Conservation (phyloP, 1,140 invertebrate species). For the Oryctes rhinoceros region DNA sequence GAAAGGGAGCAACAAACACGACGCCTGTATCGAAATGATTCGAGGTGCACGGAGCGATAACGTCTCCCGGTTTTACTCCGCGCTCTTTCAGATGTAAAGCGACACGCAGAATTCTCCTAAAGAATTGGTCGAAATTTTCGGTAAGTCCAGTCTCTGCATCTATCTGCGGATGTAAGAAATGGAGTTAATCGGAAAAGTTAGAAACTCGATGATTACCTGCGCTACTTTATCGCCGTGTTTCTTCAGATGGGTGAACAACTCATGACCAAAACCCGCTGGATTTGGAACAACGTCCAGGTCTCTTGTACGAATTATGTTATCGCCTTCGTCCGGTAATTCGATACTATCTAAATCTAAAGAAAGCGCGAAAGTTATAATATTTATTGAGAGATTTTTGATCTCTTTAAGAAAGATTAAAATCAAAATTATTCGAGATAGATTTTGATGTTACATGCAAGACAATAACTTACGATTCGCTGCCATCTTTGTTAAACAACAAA, state of each 20-base stretch:
- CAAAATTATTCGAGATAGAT: too few relatives aligned
- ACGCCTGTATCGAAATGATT: constrained; percentile 44
- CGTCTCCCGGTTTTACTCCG: constrained; percentile 54
- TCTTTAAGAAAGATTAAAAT: background rate
- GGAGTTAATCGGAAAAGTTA: background rate
- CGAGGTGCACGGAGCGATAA: constrained; percentile 55
- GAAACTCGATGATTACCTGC: background rate
- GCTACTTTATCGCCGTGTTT: background rate
- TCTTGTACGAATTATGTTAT: constrained; percentile 10
- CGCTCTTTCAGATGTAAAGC: constrained; percentile 54
- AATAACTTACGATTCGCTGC: too few relatives aligned
- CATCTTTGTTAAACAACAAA: too few relatives aligned
- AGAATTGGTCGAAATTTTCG: constrained; percentile 56
- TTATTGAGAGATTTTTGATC: background rate
- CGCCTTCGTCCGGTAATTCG: constrained; percentile 7
- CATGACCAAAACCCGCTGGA: background rate
- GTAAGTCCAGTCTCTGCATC: constrained; percentile 56
- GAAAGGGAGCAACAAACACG: too few relatives aligned
- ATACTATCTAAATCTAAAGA: background rate
- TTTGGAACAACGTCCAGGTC: background rate
- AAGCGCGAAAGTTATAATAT: too few relatives aligned
- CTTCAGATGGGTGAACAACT: background rate
- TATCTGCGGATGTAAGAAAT: constrained; percentile 50
- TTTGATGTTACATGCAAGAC: too few relatives aligned
- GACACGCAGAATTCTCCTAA: constrained; percentile 54